These are phyloP conservation scores for Esperia sulphurella DNA, from an alignment of 2,888 invertebrate genomes.

Conservation along the genomic window DNA sequence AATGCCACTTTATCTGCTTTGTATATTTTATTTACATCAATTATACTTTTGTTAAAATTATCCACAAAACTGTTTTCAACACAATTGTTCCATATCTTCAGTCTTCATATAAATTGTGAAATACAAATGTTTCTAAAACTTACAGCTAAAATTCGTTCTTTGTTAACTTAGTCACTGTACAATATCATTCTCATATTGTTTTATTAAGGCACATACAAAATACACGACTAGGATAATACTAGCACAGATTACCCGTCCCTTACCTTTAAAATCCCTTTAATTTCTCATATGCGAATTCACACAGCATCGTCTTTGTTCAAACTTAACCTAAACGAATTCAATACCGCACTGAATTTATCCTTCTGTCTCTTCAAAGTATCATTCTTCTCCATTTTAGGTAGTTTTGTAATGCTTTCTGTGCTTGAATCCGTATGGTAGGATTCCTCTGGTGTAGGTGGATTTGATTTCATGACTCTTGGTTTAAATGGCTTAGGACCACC, in stretches of 20 bases:
- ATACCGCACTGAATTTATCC: constrained; percentile 61
- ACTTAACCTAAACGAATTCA: constrained; percentile 65
- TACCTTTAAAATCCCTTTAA: constrained; percentile 9
- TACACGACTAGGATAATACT: constrained; percentile 50
- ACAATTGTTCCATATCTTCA: constrained; percentile 3
- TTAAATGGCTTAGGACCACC: constrained; percentile 55
- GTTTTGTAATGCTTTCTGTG: constrained; percentile 51
- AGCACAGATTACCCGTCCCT: not conserved
- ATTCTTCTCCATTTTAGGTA: constrained; percentile 63
- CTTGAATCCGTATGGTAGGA: constrained; percentile 54
- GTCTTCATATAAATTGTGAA: constrained; percentile 1
- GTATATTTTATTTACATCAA: not conserved
- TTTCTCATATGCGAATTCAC: constrained; percentile 18
- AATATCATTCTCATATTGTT: constrained; percentile 12
- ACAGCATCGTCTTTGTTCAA: constrained; percentile 57
- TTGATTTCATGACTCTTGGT: constrained; percentile 55
- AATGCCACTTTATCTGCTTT: not conserved
- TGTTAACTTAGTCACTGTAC: constrained; percentile 7
- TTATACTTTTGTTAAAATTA: not conserved
- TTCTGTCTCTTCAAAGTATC: constrained; percentile 68
- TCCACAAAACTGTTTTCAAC: not conserved
- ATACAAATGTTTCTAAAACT: constrained; percentile 10
- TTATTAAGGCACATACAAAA: constrained; percentile 55
- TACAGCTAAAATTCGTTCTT: constrained; percentile 12
- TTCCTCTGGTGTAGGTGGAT: constrained; percentile 61